These are phyloP conservation scores for Crotalus viridis DNA, from an alignment of 2,113 vertebrate genomes.

Conservation along the genomic window DNA sequence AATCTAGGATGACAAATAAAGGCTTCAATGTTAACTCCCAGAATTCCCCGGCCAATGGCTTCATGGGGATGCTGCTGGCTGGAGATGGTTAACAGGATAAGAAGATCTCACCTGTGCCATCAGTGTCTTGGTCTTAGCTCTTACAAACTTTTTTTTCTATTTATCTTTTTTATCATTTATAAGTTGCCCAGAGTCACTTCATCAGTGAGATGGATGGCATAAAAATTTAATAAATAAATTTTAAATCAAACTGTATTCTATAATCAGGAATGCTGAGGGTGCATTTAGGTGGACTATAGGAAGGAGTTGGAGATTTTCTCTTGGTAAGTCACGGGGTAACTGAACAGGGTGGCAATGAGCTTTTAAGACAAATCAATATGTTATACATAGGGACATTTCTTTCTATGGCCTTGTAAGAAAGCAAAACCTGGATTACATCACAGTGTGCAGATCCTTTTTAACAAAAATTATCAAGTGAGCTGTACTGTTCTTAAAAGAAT, in stretches of 20 bases:
- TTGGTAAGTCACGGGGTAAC: not conserved
- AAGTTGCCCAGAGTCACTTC: not conserved
- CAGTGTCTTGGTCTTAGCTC: not conserved
- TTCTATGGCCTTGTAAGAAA: not conserved
- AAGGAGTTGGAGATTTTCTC: conserved; percentile 12
- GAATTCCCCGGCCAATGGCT: not conserved
- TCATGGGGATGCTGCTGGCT: not conserved
- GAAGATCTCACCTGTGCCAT: not conserved
- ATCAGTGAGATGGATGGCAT: not conserved
- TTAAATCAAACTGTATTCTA: not conserved
- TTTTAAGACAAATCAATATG: conserved; percentile 17
- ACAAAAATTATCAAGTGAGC: not conserved
- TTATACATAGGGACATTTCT: not conserved
- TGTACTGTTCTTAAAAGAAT: not conserved
- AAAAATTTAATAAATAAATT: not conserved
- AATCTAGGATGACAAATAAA: not conserved
- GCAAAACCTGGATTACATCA: not conserved
- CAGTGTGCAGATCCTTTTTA: not conserved
- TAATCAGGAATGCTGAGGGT: too few relatives aligned
- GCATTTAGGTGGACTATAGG: not conserved
- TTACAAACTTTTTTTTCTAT: not conserved
- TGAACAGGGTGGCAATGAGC: not conserved
- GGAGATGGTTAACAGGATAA: not conserved
- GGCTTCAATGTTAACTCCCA: not conserved
- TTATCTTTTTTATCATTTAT: not conserved